phyloP scores from a whole-genome alignment of 2,888 invertebrate genomes.

The Neelides folsomi region DNA sequence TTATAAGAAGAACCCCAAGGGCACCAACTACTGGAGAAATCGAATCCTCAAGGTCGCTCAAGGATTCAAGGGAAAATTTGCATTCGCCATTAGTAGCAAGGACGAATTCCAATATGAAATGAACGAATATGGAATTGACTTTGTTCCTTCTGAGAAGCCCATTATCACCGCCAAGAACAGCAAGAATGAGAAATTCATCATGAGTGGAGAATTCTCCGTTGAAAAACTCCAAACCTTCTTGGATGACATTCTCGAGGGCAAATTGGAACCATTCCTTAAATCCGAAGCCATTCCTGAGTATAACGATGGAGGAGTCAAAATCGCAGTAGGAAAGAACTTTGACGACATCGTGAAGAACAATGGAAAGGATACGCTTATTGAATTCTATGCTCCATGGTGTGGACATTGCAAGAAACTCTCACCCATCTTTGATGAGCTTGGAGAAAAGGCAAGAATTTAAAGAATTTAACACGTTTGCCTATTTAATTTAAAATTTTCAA shows the following conservation, averaged over 20 bases:
- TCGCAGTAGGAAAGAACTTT: slow-evolving; percentile 94
- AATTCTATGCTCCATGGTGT: slow-evolving; percentile 98
- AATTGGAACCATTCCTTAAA: slow-evolving; percentile 82
- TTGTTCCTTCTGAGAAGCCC: slow-evolving; percentile 75
- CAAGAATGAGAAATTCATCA: slow-evolving; percentile 74
- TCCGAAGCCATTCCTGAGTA: slow-evolving; percentile 82
- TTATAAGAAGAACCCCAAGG: slow-evolving; percentile 91
- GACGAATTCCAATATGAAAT: slow-evolving; percentile 90
- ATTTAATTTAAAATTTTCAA: background rate
- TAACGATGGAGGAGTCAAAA: slow-evolving; percentile 68
- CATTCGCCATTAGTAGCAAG: slow-evolving; percentile 81
- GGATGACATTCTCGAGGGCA: slow-evolving; percentile 63
- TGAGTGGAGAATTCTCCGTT: slow-evolving; percentile 71
- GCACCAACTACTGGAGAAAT: slow-evolving; percentile 97
- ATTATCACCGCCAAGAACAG: slow-evolving; percentile 68
- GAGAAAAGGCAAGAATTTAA: slow-evolving; percentile 50
- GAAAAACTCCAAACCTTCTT: slow-evolving; percentile 75
- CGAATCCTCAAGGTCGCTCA: slow-evolving; percentile 81
- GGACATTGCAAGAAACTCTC: slow-evolving; percentile 95
- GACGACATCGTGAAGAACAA: slow-evolving; percentile 82
- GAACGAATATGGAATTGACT: slow-evolving; percentile 84
- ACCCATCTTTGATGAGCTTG: slow-evolving; percentile 88
- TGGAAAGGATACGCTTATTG: slow-evolving; percentile 82
- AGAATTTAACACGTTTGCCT: background rate
- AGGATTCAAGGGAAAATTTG: slow-evolving; percentile 50